Conservation (phyloP, 1,140 invertebrate genomes). For the Neodiprion virginianus region DNA sequence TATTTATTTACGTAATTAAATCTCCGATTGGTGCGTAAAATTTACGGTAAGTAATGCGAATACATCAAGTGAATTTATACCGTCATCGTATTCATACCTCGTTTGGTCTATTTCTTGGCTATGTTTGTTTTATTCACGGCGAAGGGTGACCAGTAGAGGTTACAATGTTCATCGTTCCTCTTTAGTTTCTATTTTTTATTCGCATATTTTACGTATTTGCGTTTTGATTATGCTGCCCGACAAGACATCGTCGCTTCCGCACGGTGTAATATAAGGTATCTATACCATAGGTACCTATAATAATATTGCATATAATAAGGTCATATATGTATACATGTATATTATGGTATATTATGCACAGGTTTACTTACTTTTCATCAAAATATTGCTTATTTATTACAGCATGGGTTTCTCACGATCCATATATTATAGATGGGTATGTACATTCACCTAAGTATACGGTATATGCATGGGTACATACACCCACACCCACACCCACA, state of each 20-base stretch:
- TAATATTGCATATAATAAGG: not conserved
- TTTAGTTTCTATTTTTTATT: not conserved
- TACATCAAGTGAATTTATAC: too few species aligned
- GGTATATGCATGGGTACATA: not conserved
- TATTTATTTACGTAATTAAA: not conserved
- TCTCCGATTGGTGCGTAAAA: not conserved
- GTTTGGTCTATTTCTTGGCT: not conserved
- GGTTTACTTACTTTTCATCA: not conserved
- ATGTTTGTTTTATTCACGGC: too few species aligned
- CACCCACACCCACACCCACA: not conserved
- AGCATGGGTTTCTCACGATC: not conserved
- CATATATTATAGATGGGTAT: not conserved
- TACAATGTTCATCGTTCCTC: not conserved
- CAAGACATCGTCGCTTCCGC: not conserved
- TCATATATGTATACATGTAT: not conserved
- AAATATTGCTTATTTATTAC: not conserved
- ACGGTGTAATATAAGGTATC: not conserved
- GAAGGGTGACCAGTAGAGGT: not conserved
- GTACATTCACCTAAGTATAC: not conserved
- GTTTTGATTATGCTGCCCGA: slow-evolving; percentile 20
- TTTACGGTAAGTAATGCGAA: too few species aligned
- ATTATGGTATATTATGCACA: not conserved
- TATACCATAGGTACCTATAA: too few species aligned
- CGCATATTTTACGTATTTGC: not conserved
- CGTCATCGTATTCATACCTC: too few species aligned